Percentiles rank a stretch among this genome's conserved stretches.
Evolutionary conservation across 2,113 vertebrate species (phyloP).

Genomic region (Phoxinus phoxinus): DNA sequence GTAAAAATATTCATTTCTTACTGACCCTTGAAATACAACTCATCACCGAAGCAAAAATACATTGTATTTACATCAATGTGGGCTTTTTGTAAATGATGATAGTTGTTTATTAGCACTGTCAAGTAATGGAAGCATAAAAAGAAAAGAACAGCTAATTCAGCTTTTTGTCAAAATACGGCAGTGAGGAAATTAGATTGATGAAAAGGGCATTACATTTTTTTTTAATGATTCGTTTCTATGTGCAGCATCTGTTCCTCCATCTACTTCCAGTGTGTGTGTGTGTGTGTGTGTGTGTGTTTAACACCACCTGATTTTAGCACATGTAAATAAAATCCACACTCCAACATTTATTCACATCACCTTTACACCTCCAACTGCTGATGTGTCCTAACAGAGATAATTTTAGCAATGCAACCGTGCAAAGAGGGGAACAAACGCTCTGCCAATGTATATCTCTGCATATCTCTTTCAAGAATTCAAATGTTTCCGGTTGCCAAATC

Average conservation of each 20-base stretch:
- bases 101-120: not conserved
- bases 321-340: constrained; percentile 26
- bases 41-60: not conserved
- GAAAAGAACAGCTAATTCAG: not conserved
- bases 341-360: constrained; percentile 14
- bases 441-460: not conserved
- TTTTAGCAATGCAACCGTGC: not conserved
- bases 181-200: not conserved
- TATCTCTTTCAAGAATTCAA: constrained; percentile 30
- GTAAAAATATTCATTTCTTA: not conserved
- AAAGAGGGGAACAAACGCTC: not conserved
- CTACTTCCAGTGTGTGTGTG: not conserved
- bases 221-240: not conserved
- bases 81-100: not conserved
- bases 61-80: not conserved
- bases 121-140: not conserved
- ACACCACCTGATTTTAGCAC: constrained; percentile 11
- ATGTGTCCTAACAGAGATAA: constrained; percentile 28
- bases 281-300: not conserved
- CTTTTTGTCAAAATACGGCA: not conserved
- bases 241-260: not conserved
- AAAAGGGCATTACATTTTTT: not conserved
- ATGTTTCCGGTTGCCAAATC: constrained; percentile 33
- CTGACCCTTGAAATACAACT: too few species aligned
- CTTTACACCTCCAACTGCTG: constrained; percentile 18